Conservation (phyloP, 2,113 vertebrate genomes). For the Sander lucioperca region DNA sequence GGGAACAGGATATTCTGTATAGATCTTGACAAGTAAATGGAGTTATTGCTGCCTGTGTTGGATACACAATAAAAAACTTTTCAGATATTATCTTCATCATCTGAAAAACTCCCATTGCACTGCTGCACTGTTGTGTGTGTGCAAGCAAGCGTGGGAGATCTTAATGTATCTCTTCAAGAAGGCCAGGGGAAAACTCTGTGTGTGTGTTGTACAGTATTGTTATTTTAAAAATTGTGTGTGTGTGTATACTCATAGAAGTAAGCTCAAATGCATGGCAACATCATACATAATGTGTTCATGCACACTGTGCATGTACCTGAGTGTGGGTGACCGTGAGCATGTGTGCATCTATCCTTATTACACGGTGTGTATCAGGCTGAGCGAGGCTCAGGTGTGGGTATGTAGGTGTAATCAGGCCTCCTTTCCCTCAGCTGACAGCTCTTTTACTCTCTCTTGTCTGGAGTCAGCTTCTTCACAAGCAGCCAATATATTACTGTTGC, state of each 20-base stretch:
- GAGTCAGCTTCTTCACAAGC: conserved; percentile 64
- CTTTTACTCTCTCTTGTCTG: conserved; percentile 74
- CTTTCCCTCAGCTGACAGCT: conserved; percentile 79
- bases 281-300: not conserved
- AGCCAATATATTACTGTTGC: conserved; percentile 80
- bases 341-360: conserved; percentile 13
- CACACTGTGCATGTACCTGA: not conserved
- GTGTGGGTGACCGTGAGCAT: conserved; percentile 7
- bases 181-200: not conserved
- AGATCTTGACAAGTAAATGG: conserved; percentile 52
- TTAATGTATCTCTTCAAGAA: conserved; percentile 22
- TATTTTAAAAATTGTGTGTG: not conserved
- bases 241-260: not conserved
- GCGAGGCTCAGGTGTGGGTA: conserved; percentile 78
- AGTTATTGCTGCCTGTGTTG: conserved; percentile 38
- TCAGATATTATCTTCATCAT: conserved; percentile 50
- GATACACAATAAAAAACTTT: conserved; percentile 48
- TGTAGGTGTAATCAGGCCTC: conserved; percentile 76
- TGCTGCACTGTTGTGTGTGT: not conserved
- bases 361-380: conserved; percentile 24
- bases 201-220: not conserved
- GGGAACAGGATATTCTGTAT: conserved; percentile 21
- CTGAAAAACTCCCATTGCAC: not conserved
- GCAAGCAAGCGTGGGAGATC: not conserved
- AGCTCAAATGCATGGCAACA: not conserved